Base-by-base conservation (phyloP, 2,797 vertebrate genomes). In the Paratrypauchen microcephalus region DNA sequence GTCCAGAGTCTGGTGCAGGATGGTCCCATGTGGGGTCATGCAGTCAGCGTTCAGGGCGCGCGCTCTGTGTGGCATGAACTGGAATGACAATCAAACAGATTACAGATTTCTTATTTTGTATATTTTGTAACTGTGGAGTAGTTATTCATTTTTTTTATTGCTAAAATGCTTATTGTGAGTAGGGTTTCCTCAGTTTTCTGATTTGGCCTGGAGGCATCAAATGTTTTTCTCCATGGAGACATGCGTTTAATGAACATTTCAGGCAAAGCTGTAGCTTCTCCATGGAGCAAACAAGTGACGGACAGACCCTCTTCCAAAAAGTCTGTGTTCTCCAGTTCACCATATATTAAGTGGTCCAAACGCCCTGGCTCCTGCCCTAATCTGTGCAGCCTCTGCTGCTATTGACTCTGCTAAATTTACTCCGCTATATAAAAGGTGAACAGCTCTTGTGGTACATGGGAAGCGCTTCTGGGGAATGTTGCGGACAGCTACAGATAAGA, bases 1-100 rank as follows among this genome's bases (percentile, higher is more conserved):
- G 87, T 98, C 97, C 92, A 99, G 70, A 0, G 95, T 97, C 68
- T 98, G 98, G 85, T 97, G 97, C 68, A 97, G 93, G 67, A 96
- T 92, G 26, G 96, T 95, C 73, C 97, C 96, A 0, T 95, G 97
- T 0, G 97, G 96, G 5, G 95, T 96, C 95, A 97, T 89, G 57
- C 97, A 99, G 92, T 98, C 95, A 0, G 95, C 88, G 16, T 95
- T 94, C 59, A 94, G 57, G 5, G 94, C 92, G 65, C 93, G 93
- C 0, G 93, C 92, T 87, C 97, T 93, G 88, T 98, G 96, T 0
- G 97, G 97, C 91, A 99, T 93, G 80, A 99, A 99, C 98, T 99
- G 91, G 70, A 87, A 91, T 66, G 83, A 60, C 6, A 79, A 30
- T 24, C 15, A 28, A 19, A 19, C 57, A 48, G 7, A 36, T 36